Conservation (phyloP, 2,797 vertebrate species). For the Netta rufina region DNA sequence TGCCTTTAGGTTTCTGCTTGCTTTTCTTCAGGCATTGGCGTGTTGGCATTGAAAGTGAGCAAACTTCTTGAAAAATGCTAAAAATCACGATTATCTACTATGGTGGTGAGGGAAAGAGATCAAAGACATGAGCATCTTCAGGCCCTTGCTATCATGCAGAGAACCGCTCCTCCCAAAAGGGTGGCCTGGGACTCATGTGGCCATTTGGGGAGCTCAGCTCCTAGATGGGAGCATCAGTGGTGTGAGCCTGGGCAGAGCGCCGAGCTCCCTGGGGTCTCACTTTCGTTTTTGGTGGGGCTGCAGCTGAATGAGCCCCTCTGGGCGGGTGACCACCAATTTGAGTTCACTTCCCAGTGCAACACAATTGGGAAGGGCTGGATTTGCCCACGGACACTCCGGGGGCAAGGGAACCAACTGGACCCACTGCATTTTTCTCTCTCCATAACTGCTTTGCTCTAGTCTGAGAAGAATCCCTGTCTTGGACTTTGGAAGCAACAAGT, state of each 20-base stretch:
- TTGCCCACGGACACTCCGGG: not conserved
- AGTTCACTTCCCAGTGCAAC: not conserved
- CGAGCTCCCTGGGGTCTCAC: not conserved
- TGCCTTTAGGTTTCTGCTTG: not conserved
- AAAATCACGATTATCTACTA: not conserved
- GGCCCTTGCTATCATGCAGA: not conserved
- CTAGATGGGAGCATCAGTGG: not conserved
- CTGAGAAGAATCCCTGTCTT: rapidly evolving
- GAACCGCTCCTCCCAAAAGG: not conserved
- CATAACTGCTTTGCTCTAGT: not conserved
- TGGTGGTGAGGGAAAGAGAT: not conserved
- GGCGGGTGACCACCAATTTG: not conserved
- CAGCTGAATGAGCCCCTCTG: not conserved
- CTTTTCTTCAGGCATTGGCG: not conserved
- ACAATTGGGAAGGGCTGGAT: not conserved
- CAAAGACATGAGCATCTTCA: not conserved
- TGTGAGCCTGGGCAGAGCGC: rapidly evolving
- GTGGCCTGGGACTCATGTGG: not conserved
- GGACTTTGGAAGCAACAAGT: not conserved
- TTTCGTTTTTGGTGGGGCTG: not conserved
- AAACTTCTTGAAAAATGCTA: not conserved
- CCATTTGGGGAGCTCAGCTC: not conserved
- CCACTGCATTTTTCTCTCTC: not conserved
- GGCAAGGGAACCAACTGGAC: not conserved
- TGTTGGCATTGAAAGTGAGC: not conserved